phyloP scores from a whole-genome alignment of 2,113 vertebrate species.

The Excalfactoria chinensis region DNA sequence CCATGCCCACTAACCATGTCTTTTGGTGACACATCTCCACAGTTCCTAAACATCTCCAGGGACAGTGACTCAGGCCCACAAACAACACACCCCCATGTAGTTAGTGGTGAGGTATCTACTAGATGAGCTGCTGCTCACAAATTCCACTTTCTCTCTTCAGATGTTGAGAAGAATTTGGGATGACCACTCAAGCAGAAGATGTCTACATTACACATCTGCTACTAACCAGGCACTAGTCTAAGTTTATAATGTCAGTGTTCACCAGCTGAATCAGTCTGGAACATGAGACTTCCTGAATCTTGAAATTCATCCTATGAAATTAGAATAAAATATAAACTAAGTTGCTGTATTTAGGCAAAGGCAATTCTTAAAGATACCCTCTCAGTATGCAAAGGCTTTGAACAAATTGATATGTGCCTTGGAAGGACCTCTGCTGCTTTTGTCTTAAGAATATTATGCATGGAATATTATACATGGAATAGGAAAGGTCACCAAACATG shows the following conservation, averaged over 20 bases:
- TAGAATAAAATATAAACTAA: not conserved
- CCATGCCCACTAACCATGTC: too few species aligned
- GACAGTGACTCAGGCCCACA: not conserved
- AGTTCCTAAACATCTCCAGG: too few species aligned
- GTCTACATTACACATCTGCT: not conserved
- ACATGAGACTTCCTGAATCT: not conserved
- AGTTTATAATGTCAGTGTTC: not conserved
- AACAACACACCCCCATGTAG: rapidly evolving
- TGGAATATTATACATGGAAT: not conserved
- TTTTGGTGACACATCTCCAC: too few species aligned
- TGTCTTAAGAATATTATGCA: not conserved
- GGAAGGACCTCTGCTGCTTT: not conserved
- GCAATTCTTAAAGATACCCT: not conserved
- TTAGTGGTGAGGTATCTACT: not conserved
- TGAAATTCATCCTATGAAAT: not conserved
- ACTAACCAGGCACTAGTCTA: not conserved
- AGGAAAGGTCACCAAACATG: not conserved
- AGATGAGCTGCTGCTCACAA: not conserved
- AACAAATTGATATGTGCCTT: not conserved
- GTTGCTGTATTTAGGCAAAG: not conserved
- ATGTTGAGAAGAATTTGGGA: not conserved
- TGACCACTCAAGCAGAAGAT: not conserved
- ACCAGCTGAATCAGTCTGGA: not conserved
- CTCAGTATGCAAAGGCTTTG: not conserved
- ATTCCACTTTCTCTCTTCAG: not conserved